These are phyloP conservation scores for Mionectes olivaceus DNA, from an alignment of 2,797 vertebrate species.

Conservation along the genomic window DNA sequence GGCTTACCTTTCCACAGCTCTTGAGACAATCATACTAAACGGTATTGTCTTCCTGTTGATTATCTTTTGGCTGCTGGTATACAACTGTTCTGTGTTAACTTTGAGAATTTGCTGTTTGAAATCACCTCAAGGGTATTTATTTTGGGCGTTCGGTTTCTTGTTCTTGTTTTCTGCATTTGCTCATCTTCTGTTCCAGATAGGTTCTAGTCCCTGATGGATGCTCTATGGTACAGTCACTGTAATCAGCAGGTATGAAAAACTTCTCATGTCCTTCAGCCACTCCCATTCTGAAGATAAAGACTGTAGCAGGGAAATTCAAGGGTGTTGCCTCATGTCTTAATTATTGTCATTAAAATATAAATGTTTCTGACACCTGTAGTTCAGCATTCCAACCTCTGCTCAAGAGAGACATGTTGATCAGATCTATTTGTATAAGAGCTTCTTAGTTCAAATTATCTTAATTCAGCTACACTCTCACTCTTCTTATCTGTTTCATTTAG, in stretches of 20 bases:
- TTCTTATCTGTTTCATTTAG: not conserved
- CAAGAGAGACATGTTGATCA: not conserved
- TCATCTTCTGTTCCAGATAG: not conserved
- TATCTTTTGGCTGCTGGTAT: not conserved
- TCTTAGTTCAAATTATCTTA: not conserved
- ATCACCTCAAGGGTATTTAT: not conserved
- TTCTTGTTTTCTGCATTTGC: not conserved
- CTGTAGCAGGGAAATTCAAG: not conserved
- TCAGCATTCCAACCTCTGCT: not conserved
- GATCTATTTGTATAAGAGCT: not conserved
- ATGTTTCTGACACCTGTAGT: not conserved
- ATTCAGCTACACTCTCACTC: not conserved
- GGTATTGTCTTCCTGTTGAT: not conserved
- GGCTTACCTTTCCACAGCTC: not conserved
- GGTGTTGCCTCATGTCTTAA: not conserved
- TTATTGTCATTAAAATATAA: not conserved
- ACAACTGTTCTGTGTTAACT: not conserved
- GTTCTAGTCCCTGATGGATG: not conserved
- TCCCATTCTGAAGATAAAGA: not conserved
- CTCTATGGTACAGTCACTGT: not conserved
- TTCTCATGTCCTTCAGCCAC: not conserved
- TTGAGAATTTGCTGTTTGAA: not conserved
- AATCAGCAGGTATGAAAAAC: not conserved
- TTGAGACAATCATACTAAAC: not conserved
- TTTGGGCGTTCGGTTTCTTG: not conserved